Percentiles rank a stretch among this genome's conserved stretches.
These are phyloP conservation scores for Isichthys henryi DNA, from an alignment of 2,113 vertebrate species.

Conservation along the genomic window DNA sequence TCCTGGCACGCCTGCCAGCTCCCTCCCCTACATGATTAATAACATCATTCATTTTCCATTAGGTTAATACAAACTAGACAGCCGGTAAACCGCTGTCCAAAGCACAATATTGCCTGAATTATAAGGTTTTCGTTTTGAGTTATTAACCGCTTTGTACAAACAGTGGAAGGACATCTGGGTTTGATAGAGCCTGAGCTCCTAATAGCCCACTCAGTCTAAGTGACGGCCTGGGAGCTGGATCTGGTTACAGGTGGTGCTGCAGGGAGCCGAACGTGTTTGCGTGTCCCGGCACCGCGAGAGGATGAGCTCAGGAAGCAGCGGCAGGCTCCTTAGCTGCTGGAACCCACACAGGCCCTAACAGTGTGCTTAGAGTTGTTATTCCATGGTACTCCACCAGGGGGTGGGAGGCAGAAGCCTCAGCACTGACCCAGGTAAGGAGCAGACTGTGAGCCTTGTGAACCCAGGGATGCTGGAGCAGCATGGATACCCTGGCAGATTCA, in stretches of 20 bases:
- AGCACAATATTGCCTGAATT: constrained; percentile 37
- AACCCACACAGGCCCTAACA: background rate
- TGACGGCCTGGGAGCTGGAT: constrained; percentile 20
- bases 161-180: constrained; percentile 44
- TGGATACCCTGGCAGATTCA: background rate
- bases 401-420: background rate
- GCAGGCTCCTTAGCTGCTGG: background rate
- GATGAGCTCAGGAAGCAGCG: background rate
- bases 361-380: background rate
- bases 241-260: constrained; percentile 18
- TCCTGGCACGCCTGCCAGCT: constrained; percentile 20
- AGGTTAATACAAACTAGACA: constrained; percentile 41
- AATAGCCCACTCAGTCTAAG: constrained; percentile 37
- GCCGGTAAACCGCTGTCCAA: constrained; percentile 38
- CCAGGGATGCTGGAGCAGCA: background rate
- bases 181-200: constrained; percentile 37
- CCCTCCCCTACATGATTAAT: constrained; percentile 33
- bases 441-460: background rate
- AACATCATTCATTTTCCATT: constrained; percentile 46
- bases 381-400: background rate
- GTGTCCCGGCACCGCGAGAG: background rate
- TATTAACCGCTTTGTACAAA: constrained; percentile 42
- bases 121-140: constrained; percentile 38
- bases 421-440: background rate
- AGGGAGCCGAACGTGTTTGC: background rate